Percentiles rank a stretch among this genome's conserved stretches.
These are phyloP conservation scores for Hassar affinis DNA, from an alignment of 2,113 vertebrate species.

Conservation along the genomic window DNA sequence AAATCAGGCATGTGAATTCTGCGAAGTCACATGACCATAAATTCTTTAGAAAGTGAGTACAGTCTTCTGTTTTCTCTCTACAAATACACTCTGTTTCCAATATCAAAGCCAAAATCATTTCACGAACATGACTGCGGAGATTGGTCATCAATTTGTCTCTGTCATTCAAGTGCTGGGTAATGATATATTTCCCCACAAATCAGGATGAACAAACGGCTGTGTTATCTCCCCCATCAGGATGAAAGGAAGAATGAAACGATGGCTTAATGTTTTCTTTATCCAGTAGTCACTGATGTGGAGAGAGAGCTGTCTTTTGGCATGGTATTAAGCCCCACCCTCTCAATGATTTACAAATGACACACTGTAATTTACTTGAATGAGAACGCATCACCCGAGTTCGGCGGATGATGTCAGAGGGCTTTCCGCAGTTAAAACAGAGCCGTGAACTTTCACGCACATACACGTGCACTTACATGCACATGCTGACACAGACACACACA, in stretches of 20 bases:
- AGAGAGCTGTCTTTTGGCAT: constrained; percentile 46
- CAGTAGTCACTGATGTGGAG: constrained; percentile 54
- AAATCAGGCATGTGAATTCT: not conserved
- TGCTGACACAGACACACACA: constrained; percentile 16
- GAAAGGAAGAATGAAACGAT: constrained; percentile 48
- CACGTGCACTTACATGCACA: constrained; percentile 14
- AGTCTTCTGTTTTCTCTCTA: not conserved
- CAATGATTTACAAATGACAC: constrained; percentile 53
- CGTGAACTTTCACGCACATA: constrained; percentile 45
- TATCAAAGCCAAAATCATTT: not conserved
- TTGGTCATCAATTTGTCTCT: constrained; percentile 14
- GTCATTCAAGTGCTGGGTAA: constrained; percentile 35
- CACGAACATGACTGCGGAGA: not conserved
- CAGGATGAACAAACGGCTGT: constrained; percentile 32
- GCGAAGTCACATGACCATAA: not conserved
- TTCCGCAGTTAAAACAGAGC: constrained; percentile 45
- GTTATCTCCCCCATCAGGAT: constrained; percentile 48
- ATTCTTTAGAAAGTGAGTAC: not conserved
- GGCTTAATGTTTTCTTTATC: constrained; percentile 49
- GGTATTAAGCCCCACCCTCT: constrained; percentile 42
- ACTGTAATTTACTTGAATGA: constrained; percentile 54
- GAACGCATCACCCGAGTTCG: constrained; percentile 38
- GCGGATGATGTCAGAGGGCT: constrained; percentile 55
- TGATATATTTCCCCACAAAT: constrained; percentile 41
- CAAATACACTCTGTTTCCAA: not conserved